These are phyloP conservation scores for Heliconius himera DNA, from an alignment of 1,140 invertebrate genomes.

Conservation along the genomic window DNA sequence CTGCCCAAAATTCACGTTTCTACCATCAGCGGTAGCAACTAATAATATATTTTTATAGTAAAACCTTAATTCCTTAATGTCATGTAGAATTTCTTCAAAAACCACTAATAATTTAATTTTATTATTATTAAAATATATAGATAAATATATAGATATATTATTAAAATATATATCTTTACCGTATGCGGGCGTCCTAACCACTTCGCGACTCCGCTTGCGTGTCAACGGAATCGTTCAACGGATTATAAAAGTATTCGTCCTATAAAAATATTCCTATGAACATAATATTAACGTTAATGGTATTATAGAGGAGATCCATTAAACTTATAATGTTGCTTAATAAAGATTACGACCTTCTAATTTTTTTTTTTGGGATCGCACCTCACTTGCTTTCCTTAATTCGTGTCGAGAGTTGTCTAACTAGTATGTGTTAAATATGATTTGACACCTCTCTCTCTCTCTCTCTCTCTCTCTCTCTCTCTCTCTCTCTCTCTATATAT, in stretches of 20 bases:
- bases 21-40: no score
- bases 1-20: no score
- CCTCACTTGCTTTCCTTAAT: constrained; percentile 23
- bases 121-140: neutral
- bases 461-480: no score
- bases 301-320: constrained; percentile 56
- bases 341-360: constrained; percentile 51
- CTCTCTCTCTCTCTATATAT: no score
- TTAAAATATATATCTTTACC: neutral
- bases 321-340: constrained; percentile 56
- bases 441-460: no score
- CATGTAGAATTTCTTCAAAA: no score
- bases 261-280: constrained; percentile 64
- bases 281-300: constrained; percentile 62
- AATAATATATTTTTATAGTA: no score
- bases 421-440: constrained; percentile 4
- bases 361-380: constrained; percentile 42
- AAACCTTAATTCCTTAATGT: no score
- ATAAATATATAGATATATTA: no score
- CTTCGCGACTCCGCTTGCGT: constrained; percentile 47
- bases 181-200: constrained; percentile 13
- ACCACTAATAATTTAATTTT: neutral
- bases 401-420: constrained; percentile 26
- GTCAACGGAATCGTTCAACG: constrained; percentile 53
- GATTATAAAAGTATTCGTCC: constrained; percentile 63